Base-by-base conservation (phyloP, 2,797 vertebrate species). In the Diceros bicornis region DNA sequence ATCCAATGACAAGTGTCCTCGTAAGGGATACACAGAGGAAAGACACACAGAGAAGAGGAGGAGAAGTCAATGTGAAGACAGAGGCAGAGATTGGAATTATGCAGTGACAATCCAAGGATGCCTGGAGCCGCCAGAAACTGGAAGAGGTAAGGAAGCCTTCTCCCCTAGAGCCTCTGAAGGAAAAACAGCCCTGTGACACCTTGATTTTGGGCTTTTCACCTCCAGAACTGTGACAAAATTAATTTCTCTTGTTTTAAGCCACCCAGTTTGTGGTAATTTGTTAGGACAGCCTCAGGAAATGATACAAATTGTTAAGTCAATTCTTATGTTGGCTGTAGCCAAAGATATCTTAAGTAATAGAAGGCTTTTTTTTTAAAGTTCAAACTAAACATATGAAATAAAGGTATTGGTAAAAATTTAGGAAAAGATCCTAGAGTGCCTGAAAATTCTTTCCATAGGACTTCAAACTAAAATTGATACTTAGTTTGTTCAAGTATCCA, bases 151-250 rank as follows among this genome's bases (percentile, higher is more conserved):
- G 34, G 59, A 78, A 59, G 20, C 6, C 25, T 68, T 77, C 37
- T 44, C 12, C 34, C 7, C 52, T 62, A 50, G n/a, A 21, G 2
- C n/a, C 21, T 69, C 5, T 1, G 25, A 37, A 75, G 68, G 34
- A 29, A 74, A 47, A 82, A 66, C 0, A 18, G 18, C 14, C 41
- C 50, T 68, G 10, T 62, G 29, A 29, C 21, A 71, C 21, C 12
- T 66, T 72, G 81, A 68, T 62, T 85, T 52, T 17, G 55, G 64
- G 20, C 32, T 41, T 75, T 61, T 91, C 29, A 78, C 55, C 23
- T 61, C 21, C 27, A 55, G n/a, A 86, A 91, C 64, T 29, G 29
- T 84, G 55, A 91, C 64, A 79, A 86, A 91, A 95, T 71, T 23
- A 71, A 55, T 84, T 59, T 66, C 32, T 44, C 4, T 69, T 71